A percentile compares a stretch with the other conserved stretches of the same genome.
These are phyloP conservation scores for Carollia perspicillata DNA, from an alignment of 2,113 vertebrate genomes.

Conservation along the genomic window DNA sequence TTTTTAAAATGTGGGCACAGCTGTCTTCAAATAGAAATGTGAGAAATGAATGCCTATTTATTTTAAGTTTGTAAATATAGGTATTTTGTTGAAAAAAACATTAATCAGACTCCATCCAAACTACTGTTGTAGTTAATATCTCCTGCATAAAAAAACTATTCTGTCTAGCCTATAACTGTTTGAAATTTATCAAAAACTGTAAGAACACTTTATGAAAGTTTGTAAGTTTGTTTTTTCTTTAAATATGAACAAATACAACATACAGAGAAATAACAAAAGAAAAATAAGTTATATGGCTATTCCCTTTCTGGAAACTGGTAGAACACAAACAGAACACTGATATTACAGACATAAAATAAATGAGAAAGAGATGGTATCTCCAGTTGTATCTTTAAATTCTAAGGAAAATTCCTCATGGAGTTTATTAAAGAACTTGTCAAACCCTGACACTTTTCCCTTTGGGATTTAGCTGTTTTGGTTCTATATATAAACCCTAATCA, in stretches of 20 bases:
- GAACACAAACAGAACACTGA: conserved; percentile 39
- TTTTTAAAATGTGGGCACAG: conserved; percentile 56
- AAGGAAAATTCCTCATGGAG: conserved; percentile 64
- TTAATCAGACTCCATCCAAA: conserved; percentile 32
- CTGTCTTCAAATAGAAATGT: conserved; percentile 64
- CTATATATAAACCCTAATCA: conserved; percentile 51
- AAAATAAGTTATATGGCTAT: conserved; percentile 55
- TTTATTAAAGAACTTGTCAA: conserved; percentile 45
- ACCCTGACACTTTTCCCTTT: conserved; percentile 79
- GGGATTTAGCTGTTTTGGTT: conserved; percentile 85
- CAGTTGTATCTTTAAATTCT: conserved; percentile 39
- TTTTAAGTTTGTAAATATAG: conserved; percentile 66
- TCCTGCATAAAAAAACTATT: conserved; percentile 65
- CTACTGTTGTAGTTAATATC: conserved; percentile 52
- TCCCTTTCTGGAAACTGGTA: conserved; percentile 59
- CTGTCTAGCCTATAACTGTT: conserved; percentile 52
- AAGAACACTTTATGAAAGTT: conserved; percentile 75
- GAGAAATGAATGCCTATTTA: conserved; percentile 49
- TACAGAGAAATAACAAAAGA: not conserved
- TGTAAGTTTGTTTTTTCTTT: conserved; percentile 55
- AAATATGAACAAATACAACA: conserved; percentile 36
- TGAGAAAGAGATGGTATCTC: conserved; percentile 44
- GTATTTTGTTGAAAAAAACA: conserved; percentile 55
- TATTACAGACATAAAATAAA: conserved; percentile 48
- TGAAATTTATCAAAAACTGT: not conserved